Conservation (phyloP, 2,888 invertebrate genomes). For the Drosophila ezoana region DNA sequence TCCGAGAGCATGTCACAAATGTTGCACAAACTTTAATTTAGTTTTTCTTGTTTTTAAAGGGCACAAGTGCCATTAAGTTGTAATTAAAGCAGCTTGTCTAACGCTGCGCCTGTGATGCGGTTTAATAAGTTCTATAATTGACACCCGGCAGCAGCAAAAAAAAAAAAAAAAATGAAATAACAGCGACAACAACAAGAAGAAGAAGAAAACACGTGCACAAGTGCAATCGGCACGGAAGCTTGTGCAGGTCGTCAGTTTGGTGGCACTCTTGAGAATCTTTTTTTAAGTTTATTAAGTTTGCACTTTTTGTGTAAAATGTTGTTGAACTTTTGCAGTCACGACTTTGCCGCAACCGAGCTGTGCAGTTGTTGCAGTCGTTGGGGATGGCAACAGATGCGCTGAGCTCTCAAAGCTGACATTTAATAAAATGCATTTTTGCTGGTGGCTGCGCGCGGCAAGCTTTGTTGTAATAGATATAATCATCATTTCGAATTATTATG, state of each 20-base stretch:
- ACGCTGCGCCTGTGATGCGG: constrained; percentile 2
- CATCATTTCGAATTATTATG: constrained; percentile 68
- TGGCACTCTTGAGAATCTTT: constrained; percentile 46
- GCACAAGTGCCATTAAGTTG: constrained; percentile 30
- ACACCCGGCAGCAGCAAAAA: constrained; percentile 32
- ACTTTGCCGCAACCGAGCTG: constrained; percentile 52
- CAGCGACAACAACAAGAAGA: constrained; percentile 4
- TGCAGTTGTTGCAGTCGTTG: constrained; percentile 18
- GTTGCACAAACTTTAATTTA: constrained; percentile 12
- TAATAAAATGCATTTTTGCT: constrained; percentile 70
- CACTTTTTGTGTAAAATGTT: constrained; percentile 78
- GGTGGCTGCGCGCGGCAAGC: constrained; percentile 24
- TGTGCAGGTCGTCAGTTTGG: constrained; percentile 20
- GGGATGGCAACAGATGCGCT: constrained; percentile 60
- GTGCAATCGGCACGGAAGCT: constrained; percentile 56
- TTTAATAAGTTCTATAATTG: constrained; percentile 51
- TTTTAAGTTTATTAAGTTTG: constrained; percentile 58
- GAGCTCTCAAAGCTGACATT: constrained; percentile 68
- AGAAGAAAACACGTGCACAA: constrained; percentile 56
- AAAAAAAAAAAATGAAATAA: constrained; percentile 4
- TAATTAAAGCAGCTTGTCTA: constrained; percentile 47
- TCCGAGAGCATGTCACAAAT: constrained; percentile 8
- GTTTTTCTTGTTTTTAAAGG: constrained; percentile 21
- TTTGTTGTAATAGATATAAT: constrained; percentile 71
- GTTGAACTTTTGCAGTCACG: constrained; percentile 83